These are phyloP conservation scores for Drosophila carrolli DNA, from an alignment of 1,140 invertebrate species.

Conservation along the genomic window DNA sequence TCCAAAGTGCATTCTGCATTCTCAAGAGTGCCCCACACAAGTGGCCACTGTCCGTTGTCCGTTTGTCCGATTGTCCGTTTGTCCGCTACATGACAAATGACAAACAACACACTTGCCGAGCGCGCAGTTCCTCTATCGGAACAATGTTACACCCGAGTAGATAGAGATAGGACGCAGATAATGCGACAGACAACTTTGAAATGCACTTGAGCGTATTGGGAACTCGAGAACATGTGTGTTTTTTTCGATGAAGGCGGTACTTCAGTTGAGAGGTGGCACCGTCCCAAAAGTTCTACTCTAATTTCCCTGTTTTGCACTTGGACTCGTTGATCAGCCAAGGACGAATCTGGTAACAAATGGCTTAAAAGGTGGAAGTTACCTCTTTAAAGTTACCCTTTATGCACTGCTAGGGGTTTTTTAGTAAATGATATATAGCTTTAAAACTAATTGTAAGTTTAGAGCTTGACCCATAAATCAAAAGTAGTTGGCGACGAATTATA, in stretches of 20 bases:
- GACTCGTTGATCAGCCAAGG: neutral
- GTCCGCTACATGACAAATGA: constrained; percentile 40
- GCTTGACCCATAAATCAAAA: no score
- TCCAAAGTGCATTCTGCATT: constrained; percentile 73
- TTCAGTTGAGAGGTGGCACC: neutral
- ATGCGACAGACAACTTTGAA: constrained; percentile 66
- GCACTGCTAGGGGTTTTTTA: no score
- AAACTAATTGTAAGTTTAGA: no score
- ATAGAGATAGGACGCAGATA: constrained; percentile 25
- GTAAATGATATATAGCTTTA: no score
- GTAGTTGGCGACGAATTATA: no score
- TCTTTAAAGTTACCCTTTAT: neutral
- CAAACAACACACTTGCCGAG: constrained; percentile 35
- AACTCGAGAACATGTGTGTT: constrained; percentile 9
- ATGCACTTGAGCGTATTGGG: constrained; percentile 69
- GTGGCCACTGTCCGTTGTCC: constrained; percentile 15
- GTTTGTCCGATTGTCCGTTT: neutral
- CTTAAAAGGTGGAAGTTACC: neutral
- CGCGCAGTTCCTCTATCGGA: constrained; percentile 27
- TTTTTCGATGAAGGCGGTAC: neutral
- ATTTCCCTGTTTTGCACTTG: constrained; percentile 36
- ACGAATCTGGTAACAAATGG: neutral
- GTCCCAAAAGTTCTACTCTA: constrained; percentile 1
- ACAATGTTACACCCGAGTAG: constrained; percentile 35
- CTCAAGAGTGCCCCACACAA: constrained; percentile 31